phyloP scores from a whole-genome alignment of 2,113 vertebrate species.

The Aegithalos caudatus region DNA sequence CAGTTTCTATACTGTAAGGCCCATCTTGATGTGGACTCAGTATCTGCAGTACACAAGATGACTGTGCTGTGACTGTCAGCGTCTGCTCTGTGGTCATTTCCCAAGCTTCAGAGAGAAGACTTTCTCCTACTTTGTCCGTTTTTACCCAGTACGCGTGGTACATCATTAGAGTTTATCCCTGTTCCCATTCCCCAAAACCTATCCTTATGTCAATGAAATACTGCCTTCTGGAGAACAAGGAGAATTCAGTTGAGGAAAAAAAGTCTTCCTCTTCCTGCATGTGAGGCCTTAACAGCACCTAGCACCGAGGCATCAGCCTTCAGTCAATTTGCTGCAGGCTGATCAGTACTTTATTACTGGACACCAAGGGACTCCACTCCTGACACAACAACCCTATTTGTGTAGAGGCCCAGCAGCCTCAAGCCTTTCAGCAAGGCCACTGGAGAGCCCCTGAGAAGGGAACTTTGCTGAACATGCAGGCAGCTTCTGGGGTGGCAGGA shows the following conservation, averaged over 20 bases:
- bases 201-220: neutral
- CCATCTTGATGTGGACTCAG: neutral
- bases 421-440: neutral
- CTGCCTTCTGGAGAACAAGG: neutral
- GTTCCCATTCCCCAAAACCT: neutral
- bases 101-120: neutral
- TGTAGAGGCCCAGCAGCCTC: neutral
- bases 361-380: neutral
- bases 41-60: neutral
- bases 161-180: neutral
- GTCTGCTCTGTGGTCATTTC: neutral
- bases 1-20: neutral
- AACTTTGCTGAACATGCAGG: neutral
- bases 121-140: neutral
- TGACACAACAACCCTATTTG: rapidly evolving
- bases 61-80: neutral
- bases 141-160: neutral
- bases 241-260: neutral
- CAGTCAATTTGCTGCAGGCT: neutral
- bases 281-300: neutral
- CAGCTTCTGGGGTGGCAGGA: neutral
- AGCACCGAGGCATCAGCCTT: neutral
- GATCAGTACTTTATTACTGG: neutral
- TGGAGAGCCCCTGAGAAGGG: neutral
- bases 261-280: neutral